Conservation (phyloP, 1,140 invertebrate species). For the Schlechtendalia chinensis region DNA sequence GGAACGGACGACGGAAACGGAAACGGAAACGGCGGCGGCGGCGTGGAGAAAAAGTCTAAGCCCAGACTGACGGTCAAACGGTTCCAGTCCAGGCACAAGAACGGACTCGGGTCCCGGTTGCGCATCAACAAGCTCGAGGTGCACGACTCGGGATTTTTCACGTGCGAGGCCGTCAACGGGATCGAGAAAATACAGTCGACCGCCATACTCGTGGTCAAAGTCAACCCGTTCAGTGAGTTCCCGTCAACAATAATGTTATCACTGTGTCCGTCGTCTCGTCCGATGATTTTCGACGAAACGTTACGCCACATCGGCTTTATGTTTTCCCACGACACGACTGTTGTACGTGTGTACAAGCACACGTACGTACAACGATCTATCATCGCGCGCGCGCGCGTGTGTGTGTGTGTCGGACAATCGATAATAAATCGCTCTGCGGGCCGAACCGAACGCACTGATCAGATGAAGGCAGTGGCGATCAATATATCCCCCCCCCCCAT, state of each 20-base stretch:
- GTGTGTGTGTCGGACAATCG: too few relatives aligned
- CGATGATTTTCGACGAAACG: too few relatives aligned
- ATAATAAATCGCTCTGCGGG: too few relatives aligned
- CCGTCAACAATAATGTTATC: neutral
- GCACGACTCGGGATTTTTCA: constrained; percentile 69
- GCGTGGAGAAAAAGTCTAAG: constrained; percentile 56
- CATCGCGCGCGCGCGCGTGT: too few relatives aligned
- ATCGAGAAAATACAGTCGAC: constrained; percentile 64
- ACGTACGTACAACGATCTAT: too few relatives aligned
- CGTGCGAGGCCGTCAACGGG: constrained; percentile 66
- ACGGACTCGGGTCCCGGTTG: constrained; percentile 58
- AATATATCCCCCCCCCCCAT: too few relatives aligned
- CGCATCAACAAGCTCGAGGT: constrained; percentile 65
- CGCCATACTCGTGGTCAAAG: constrained; percentile 63
- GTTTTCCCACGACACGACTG: too few relatives aligned
- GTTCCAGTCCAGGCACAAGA: constrained; percentile 46
- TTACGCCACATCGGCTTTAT: too few relatives aligned
- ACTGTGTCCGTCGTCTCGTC: too few relatives aligned
- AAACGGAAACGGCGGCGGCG: constrained; percentile 59
- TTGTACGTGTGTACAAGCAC: too few relatives aligned
- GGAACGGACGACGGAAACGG: constrained; percentile 57
- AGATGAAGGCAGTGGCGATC: too few relatives aligned
- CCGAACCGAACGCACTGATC: too few relatives aligned
- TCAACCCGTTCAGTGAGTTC: constrained; percentile 53
- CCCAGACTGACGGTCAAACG: constrained; percentile 28